Base-by-base conservation (phyloP, 35 echinoderm and acorn worm species). In the Strongylocentrotus purpuratus region DNA sequence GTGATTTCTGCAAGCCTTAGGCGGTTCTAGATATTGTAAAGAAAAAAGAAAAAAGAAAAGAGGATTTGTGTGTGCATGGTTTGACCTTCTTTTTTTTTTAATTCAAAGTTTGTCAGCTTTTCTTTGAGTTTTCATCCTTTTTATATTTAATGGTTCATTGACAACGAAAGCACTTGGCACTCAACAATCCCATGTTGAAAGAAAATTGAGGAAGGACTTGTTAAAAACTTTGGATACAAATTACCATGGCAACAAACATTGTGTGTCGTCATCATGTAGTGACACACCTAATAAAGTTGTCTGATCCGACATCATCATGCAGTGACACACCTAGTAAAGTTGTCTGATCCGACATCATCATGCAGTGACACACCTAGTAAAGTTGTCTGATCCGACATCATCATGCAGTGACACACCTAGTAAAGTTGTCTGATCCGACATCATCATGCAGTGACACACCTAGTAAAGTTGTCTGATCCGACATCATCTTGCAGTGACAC, bases 1-100 rank as follows among this genome's bases (percentile, higher is more conserved):
- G 87, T 89, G 13, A 89, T 89, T 89, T 89, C 87, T 89, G 32
- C 87, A 45, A 33, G 87, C 87, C 45, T 89, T 46, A 46, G 87
- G 33, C 87, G 87, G 7, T 28, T 33, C 18, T 89, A 89, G 45
- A 89, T 78, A 78, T 0, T 78, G 65, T 78, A 28, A 28, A 78
- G 65, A n/a, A 78, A 78, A 78, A 78, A 78, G 13, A 5, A 5
- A 78, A 70, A 70, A 3, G 17, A 70, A 65, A 78, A n/a, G 65
- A 78, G 65, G 65, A 78, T 78, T n/a, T n/a, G 65, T 78, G 65
- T 78, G 65, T 78, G 65, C 65, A 78, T 78, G 65, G 65, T 78
- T 78, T 78, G 65, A 78, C 65, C 20, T 78, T 70, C 17, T 70
- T 78, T 78, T n/a, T 78, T 78, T 28, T 78, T 22, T 78, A 78